A percentile compares a stretch with the other conserved stretches of the same genome.
Evolutionary conservation across 2,113 vertebrate species (phyloP).

Genomic region (Heterochromis multidens): DNA sequence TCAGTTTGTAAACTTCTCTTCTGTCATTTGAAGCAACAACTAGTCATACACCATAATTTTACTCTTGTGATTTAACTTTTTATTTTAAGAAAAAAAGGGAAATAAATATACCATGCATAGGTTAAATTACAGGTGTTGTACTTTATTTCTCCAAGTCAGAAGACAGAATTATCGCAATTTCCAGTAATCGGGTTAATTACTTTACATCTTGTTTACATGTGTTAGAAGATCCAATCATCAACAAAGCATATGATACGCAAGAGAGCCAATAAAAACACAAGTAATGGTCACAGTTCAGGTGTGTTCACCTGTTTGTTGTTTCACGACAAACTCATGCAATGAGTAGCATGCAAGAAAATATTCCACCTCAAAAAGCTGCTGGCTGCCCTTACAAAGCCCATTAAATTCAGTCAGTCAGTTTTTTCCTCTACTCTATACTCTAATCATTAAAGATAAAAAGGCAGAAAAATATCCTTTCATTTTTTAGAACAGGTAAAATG

Average conservation of each 20-base stretch:
- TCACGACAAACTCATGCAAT: background rate
- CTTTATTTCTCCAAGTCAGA: background rate
- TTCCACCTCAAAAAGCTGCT: background rate
- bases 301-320: background rate
- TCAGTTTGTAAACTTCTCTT: conserved; percentile 19
- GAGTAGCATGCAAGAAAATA: background rate
- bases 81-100: background rate
- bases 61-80: background rate
- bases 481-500: background rate
- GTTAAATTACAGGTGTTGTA: background rate
- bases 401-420: background rate
- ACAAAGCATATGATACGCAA: background rate
- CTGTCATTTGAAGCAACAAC: background rate
- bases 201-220: background rate
- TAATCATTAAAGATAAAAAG: background rate
- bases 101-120: background rate
- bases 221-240: background rate
- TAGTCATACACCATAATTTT: background rate
- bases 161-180: background rate
- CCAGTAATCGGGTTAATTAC: background rate
- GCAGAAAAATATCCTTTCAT: background rate
- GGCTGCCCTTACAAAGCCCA: background rate
- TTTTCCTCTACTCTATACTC: background rate
- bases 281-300: background rate
- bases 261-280: background rate